Percentiles rank a stretch among this genome's conserved stretches.
Evolutionary conservation across 1,140 invertebrate species (phyloP).

Genomic region (Orchestia grillus): DNA sequence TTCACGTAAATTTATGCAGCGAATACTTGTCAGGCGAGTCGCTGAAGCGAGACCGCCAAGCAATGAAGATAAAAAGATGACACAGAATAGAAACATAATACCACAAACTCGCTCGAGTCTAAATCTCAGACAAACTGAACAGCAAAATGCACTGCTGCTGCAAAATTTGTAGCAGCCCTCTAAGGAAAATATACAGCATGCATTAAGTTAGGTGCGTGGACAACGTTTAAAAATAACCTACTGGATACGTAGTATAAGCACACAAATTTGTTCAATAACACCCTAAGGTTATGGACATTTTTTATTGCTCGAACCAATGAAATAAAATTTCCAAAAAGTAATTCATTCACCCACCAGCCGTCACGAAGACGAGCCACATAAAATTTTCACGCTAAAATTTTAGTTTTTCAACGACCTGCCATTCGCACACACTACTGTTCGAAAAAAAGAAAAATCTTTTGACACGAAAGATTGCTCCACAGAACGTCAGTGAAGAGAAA

Average conservation of each 20-base stretch:
- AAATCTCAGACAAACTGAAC: background rate
- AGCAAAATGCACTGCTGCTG: background rate
- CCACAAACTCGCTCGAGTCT: background rate
- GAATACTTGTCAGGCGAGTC: background rate
- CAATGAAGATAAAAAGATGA: background rate
- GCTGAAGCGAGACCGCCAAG: background rate
- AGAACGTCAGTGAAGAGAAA: too few relatives aligned
- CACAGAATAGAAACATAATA: background rate
- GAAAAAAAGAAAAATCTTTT: background rate
- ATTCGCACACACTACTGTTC: background rate
- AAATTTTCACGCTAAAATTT: background rate
- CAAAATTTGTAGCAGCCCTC: background rate
- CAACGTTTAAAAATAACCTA: constrained; percentile 16
- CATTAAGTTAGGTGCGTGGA: background rate
- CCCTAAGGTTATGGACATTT: constrained; percentile 43
- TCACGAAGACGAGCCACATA: background rate
- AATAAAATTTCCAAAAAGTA: background rate
- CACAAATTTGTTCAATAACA: constrained; percentile 25
- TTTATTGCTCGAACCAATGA: constrained; percentile 30
- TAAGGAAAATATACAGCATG: constrained; percentile 9
- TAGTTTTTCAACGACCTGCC: background rate
- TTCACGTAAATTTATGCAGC: too few relatives aligned
- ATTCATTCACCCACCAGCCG: background rate
- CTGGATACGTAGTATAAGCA: constrained; percentile 22
- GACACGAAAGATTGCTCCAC: too few relatives aligned